Percentiles rank a stretch among this genome's conserved stretches.
Evolutionary conservation across 2,113 vertebrate genomes (phyloP).

Genomic region (Phocoena sinus): DNA sequence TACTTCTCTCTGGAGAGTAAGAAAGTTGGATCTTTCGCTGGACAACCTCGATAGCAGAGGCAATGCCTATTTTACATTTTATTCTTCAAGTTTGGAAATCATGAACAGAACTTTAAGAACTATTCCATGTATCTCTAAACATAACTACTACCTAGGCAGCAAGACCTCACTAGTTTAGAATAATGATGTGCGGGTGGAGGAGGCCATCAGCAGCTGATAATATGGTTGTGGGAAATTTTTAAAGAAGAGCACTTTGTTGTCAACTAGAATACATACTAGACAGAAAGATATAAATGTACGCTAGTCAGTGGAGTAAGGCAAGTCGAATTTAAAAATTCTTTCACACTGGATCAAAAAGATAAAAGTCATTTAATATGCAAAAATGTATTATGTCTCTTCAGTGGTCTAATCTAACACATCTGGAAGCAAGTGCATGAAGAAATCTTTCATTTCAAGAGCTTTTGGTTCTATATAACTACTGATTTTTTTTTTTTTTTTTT

Average conservation of each 20-base stretch:
- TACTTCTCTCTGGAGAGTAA: background rate
- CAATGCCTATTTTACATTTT: background rate
- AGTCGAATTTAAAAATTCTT: constrained; percentile 16
- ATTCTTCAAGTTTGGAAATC: background rate
- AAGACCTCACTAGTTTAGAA: background rate
- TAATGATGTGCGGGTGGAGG: background rate
- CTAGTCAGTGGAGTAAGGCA: constrained; percentile 12
- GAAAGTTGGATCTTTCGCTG: background rate
- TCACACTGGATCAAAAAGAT: background rate
- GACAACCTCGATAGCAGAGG: background rate
- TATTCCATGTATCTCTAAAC: background rate
- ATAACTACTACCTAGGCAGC: background rate
- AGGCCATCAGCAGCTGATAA: background rate
- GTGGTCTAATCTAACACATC: background rate
- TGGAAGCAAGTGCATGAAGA: background rate
- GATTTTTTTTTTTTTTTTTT: too few species aligned
- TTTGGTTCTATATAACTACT: background rate
- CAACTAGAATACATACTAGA: background rate
- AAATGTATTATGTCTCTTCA: background rate
- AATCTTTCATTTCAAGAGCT: background rate
- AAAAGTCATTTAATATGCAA: background rate
- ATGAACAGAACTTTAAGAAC: background rate
- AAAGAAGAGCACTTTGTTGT: background rate
- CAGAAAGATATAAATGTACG: background rate
- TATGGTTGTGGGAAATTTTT: background rate